Percentiles rank a stretch among this genome's conserved stretches.
These are phyloP conservation scores for Galerucella nymphaeae DNA, from an alignment of 2,888 invertebrate genomes.

Conservation along the genomic window DNA sequence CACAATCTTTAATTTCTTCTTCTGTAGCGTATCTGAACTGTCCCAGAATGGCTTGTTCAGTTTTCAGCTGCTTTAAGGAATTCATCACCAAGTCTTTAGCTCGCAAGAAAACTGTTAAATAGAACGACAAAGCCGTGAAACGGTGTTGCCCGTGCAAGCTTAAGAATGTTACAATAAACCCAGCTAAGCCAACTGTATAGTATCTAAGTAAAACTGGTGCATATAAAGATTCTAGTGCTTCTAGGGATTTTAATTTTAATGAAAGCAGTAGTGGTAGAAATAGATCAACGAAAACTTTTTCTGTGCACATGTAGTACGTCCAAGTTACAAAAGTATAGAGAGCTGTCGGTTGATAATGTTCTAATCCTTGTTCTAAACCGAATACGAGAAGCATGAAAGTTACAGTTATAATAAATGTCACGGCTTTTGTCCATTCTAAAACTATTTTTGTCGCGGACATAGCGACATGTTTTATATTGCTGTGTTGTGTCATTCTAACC, in stretches of 20 bases:
- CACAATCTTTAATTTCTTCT: conserved; percentile 75
- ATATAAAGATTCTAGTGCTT: conserved; percentile 78
- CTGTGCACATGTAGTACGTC: conserved; percentile 77
- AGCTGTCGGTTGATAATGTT: conserved; percentile 78
- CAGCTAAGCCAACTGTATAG: conserved; percentile 70
- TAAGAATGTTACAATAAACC: conserved; percentile 69
- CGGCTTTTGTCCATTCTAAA: conserved; percentile 84
- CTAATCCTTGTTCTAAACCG: conserved; percentile 79
- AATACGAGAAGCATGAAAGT: conserved; percentile 81
- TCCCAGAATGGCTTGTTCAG: conserved; percentile 72
- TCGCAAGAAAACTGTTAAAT: conserved; percentile 75
- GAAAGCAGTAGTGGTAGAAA: conserved; percentile 71
- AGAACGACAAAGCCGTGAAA: conserved; percentile 70
- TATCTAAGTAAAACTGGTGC: conserved; percentile 74
- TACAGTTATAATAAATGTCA: conserved; percentile 81
- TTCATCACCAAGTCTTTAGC: conserved; percentile 73
- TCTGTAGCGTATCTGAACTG: conserved; percentile 74
- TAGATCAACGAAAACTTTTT: conserved; percentile 76
- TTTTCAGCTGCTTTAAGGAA: conserved; percentile 68
- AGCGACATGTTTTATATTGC: conserved; percentile 79
- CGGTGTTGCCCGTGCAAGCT: conserved; percentile 70
- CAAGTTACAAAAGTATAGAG: conserved; percentile 75
- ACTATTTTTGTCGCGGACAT: conserved; percentile 86
- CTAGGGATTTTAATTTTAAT: conserved; percentile 72
- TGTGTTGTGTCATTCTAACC: conserved; percentile 77